These are phyloP conservation scores for Poecilus cupreus DNA, from an alignment of 2,888 invertebrate species.

Conservation along the genomic window DNA sequence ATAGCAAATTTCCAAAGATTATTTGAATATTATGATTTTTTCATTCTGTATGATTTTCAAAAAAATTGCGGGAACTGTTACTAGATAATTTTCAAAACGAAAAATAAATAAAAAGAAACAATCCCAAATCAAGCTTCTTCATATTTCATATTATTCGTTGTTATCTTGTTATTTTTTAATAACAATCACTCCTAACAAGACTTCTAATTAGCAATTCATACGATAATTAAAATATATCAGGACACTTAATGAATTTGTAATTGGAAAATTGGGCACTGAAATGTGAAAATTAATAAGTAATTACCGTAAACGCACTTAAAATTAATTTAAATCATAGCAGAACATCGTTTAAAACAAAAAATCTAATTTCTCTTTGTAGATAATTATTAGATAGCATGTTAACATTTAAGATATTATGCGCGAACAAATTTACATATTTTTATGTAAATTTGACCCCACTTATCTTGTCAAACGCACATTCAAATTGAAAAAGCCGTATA, in stretches of 20 bases:
- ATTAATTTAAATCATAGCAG: neutral
- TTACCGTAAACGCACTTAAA: neutral
- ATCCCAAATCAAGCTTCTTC: neutral
- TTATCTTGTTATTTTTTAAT: neutral
- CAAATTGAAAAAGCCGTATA: neutral
- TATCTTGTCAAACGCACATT: conserved; percentile 4
- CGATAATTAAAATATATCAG: no score
- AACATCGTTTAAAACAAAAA: neutral
- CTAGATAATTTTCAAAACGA: conserved; percentile 7
- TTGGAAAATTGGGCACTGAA: neutral
- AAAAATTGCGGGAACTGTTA: conserved; percentile 24
- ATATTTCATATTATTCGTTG: no score
- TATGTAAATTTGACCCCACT: neutral
- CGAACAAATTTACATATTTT: neutral
- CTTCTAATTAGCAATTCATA: no score
- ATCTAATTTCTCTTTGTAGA: neutral
- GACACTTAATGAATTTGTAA: neutral
- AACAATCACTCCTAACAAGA: no score
- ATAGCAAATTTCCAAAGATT: conserved; percentile 3
- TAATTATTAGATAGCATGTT: neutral
- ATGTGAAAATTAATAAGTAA: neutral
- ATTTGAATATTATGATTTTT: conserved; percentile 1
- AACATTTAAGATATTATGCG: neutral
- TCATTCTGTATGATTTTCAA: conserved; percentile 15
- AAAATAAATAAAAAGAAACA: conserved; percentile 13